Evolutionary conservation across 2,888 invertebrate genomes (phyloP).

Genomic region (Andrena praecox): DNA sequence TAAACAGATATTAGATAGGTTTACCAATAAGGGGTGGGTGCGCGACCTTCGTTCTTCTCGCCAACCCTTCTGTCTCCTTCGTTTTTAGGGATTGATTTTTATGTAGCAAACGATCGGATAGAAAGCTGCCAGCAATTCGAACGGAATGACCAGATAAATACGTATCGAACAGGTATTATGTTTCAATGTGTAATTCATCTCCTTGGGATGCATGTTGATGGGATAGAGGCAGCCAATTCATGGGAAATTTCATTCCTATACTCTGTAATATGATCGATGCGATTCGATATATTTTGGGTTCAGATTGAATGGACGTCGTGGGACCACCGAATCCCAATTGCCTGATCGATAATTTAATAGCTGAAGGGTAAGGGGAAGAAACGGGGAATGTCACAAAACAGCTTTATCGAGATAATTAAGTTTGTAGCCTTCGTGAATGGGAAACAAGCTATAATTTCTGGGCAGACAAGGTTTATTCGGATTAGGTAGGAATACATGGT

Average conservation of each 20-base stretch:
- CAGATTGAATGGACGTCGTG: no score
- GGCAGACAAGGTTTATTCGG: no score
- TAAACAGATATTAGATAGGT: slow-evolving; percentile 22
- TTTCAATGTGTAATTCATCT: slow-evolving; percentile 18
- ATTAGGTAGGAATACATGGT: no score
- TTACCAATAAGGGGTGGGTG: slow-evolving; percentile 7
- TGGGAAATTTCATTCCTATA: no score
- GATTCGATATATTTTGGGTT: neutral
- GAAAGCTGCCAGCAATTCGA: slow-evolving; percentile 36
- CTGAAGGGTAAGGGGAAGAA: no score
- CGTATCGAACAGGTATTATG: slow-evolving; percentile 22
- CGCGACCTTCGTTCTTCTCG: slow-evolving; percentile 39
- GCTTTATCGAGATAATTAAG: no score
- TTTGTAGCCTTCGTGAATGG: no score
- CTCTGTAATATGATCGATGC: neutral
- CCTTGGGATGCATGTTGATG: neutral
- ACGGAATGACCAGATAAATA: slow-evolving; percentile 22
- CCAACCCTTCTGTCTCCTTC: slow-evolving; percentile 18
- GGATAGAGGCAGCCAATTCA: neutral
- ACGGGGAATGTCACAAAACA: no score
- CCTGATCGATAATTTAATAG: no score
- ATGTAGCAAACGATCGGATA: slow-evolving; percentile 26
- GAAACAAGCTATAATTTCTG: no score
- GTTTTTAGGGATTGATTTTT: slow-evolving; percentile 27
- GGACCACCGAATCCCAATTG: no score